Percentiles rank a stretch among this genome's conserved stretches.
phyloP scores from a whole-genome alignment of 2,888 invertebrate genomes.

The Polymixis flavicincta region DNA sequence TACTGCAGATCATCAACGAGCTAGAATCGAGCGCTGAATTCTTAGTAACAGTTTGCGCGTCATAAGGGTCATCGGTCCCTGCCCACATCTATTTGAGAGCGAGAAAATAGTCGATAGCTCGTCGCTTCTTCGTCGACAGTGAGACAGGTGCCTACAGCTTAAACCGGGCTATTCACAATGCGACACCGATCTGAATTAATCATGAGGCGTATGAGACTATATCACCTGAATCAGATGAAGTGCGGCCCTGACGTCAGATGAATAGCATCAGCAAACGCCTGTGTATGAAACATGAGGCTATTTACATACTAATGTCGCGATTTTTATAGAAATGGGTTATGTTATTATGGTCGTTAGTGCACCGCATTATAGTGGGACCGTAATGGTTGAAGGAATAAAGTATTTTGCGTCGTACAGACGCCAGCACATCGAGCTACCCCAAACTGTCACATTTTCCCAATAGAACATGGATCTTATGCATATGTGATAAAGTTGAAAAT shows the following conservation, averaged over 20 bases:
- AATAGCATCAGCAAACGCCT: constrained; percentile 31
- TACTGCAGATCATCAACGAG: no score
- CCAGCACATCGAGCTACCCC: no score
- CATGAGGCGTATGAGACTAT: constrained; percentile 66
- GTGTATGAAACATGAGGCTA: constrained; percentile 18
- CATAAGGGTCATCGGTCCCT: no score
- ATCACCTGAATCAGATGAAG: constrained; percentile 60
- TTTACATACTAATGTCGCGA: constrained; percentile 43
- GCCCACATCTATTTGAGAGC: neutral
- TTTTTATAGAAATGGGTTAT: constrained; percentile 29
- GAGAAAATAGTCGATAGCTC: neutral
- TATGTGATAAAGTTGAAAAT: no score
- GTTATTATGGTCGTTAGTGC: constrained; percentile 34
- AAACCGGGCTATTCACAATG: constrained; percentile 30
- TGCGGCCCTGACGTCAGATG: constrained; percentile 30
- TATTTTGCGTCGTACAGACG: constrained; percentile 1
- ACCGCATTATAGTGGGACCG: constrained; percentile 7
- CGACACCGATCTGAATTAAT: constrained; percentile 64
- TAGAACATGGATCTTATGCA: no score
- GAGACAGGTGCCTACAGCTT: neutral
- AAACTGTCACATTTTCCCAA: no score
- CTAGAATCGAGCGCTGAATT: no score
- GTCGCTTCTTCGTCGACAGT: neutral
- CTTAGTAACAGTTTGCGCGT: no score
- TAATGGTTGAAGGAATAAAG: constrained; percentile 14